Evolutionary conservation across 1,140 invertebrate species (phyloP).

Genomic region (Drosophila eugracilis): DNA sequence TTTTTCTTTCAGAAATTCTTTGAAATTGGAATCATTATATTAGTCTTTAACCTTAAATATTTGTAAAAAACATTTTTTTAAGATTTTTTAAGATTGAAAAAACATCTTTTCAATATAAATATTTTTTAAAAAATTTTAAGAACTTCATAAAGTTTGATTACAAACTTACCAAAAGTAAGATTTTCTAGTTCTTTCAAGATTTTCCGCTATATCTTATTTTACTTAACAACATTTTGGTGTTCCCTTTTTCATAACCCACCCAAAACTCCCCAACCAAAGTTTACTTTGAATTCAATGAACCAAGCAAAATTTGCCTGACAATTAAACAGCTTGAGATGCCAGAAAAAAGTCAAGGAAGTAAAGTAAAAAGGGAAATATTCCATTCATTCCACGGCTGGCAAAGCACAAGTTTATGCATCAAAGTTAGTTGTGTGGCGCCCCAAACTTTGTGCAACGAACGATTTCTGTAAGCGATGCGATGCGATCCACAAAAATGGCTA

Average conservation of each 20-base stretch:
- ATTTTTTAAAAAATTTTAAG: too few relatives aligned
- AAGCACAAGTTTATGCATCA: constrained; percentile 72
- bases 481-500: constrained; percentile 39
- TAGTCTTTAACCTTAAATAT: too few relatives aligned
- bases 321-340: constrained; percentile 76
- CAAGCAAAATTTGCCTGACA: constrained; percentile 71
- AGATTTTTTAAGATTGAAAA: too few relatives aligned
- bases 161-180: too few relatives aligned
- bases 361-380: constrained; percentile 34
- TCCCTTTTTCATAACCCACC: neutral
- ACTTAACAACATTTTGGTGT: too few relatives aligned
- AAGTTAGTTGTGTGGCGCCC: constrained; percentile 66
- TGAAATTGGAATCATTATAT: too few relatives aligned
- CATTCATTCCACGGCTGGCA: constrained; percentile 67
- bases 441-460: constrained; percentile 68
- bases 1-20: too few relatives aligned
- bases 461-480: constrained; percentile 55
- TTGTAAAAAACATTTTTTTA: too few relatives aligned
- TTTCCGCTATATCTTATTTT: constrained; percentile 1
- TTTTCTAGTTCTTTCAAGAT: too few relatives aligned
- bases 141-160: too few relatives aligned
- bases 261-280: constrained; percentile 50
- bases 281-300: constrained; percentile 73
- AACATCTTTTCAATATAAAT: too few relatives aligned
- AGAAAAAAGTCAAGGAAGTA: constrained; percentile 20